Evolutionary conservation across 2,797 vertebrate species (phyloP).

Genomic region (Sphaeramia orbicularis): DNA sequence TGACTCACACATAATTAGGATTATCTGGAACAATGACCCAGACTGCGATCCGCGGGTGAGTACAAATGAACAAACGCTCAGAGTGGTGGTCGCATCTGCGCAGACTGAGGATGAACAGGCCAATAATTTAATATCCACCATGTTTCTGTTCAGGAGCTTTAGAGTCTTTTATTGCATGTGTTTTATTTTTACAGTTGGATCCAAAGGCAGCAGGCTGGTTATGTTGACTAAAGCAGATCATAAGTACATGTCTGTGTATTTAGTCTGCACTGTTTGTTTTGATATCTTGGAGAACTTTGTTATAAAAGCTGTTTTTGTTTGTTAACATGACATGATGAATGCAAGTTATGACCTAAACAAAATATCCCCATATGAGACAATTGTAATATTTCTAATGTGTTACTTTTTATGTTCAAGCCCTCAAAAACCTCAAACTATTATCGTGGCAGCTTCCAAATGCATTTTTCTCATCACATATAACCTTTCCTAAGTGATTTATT

Average conservation of each 20-base stretch:
- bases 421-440: too few species aligned
- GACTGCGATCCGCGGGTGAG: constrained; percentile 73
- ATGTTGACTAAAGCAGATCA: constrained; percentile 27
- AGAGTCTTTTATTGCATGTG: constrained; percentile 39
- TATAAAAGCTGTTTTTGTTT: background rate
- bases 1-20: constrained; percentile 69
- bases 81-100: constrained; percentile 45
- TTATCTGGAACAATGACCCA: constrained; percentile 71
- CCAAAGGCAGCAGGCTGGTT: constrained; percentile 27
- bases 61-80: constrained; percentile 63
- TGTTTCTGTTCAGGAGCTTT: constrained; percentile 22
- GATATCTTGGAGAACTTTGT: constrained; percentile 33
- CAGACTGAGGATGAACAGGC: constrained; percentile 38
- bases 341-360: too few species aligned
- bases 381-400: too few species aligned
- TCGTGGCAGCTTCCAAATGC: too few species aligned
- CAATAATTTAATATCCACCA: constrained; percentile 56
- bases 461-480: too few species aligned
- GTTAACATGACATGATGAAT: too few species aligned
- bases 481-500: too few species aligned
- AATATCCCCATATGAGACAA: too few species aligned
- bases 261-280: constrained; percentile 26
- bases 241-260: constrained; percentile 6
- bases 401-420: too few species aligned
- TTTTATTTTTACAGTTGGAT: constrained; percentile 16